Percentiles rank a stretch among this genome's conserved stretches.
Conservation (phyloP, 2,888 invertebrate genomes). For the Azorinus chamasolen region DNA sequence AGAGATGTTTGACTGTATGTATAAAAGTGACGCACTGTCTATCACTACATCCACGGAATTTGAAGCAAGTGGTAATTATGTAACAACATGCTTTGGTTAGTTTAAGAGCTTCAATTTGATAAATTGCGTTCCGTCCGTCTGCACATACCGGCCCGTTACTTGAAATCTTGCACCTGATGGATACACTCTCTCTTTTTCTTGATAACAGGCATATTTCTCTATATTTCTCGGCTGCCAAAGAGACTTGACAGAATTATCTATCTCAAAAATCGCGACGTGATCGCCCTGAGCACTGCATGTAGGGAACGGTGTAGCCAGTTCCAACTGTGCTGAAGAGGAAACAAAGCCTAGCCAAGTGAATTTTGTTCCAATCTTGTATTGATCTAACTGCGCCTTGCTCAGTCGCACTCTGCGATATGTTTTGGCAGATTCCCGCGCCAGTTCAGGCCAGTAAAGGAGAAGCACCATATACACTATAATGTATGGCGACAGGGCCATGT, state of each 20-base stretch:
- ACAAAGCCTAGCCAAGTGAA: conserved; percentile 64
- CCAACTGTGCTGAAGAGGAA: conserved; percentile 45
- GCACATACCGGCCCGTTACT: conserved; percentile 15
- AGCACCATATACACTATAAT: conserved; percentile 60
- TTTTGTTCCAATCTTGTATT: conserved; percentile 47
- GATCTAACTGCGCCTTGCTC: conserved; percentile 21
- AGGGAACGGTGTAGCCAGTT: conserved; percentile 55
- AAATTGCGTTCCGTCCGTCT: not conserved
- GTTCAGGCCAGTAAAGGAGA: conserved; percentile 50
- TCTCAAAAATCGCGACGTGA: conserved; percentile 36
- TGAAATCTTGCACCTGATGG: conserved; percentile 60
- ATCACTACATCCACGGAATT: no score
- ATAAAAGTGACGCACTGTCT: no score
- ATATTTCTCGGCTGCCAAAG: conserved; percentile 62
- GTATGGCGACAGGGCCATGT: conserved; percentile 65
- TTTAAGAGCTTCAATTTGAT: no score
- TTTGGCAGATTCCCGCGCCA: conserved; percentile 33
- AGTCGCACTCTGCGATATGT: conserved; percentile 61
- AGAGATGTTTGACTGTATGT: no score
- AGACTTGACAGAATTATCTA: conserved; percentile 46
- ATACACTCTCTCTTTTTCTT: conserved; percentile 62
- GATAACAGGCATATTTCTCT: conserved; percentile 48
- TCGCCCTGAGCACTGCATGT: conserved; percentile 43
- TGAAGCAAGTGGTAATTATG: no score
- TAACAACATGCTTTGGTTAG: no score